Percentiles rank a stretch among this genome's conserved stretches.
phyloP scores from a whole-genome alignment of 2,797 vertebrate species.

The Micropoecilia bifurca region DNA sequence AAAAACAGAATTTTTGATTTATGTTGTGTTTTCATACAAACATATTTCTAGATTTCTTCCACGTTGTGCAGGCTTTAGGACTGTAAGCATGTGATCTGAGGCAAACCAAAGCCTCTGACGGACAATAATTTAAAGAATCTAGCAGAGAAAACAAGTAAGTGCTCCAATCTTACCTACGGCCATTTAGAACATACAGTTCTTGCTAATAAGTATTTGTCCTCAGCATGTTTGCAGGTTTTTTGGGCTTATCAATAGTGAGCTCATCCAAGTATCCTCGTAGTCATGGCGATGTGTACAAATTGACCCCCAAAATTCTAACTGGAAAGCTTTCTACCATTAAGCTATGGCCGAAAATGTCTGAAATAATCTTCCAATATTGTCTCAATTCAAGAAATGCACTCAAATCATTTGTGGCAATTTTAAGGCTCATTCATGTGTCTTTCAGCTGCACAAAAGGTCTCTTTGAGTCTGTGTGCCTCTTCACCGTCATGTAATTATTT shows the following conservation, averaged over 20 bases:
- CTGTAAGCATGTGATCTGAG: constrained; percentile 25
- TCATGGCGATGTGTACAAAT: neutral
- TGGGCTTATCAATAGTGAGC: neutral
- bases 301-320: neutral
- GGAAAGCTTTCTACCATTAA: neutral
- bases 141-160: constrained; percentile 27
- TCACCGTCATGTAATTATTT: constrained; percentile 27
- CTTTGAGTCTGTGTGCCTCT: constrained; percentile 14
- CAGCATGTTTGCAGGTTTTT: neutral
- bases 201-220: neutral
- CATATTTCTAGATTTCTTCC: constrained; percentile 18
- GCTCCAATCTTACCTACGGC: neutral
- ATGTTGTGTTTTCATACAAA: constrained; percentile 7
- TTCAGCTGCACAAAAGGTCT: constrained; percentile 7
- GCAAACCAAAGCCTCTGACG: constrained; percentile 15
- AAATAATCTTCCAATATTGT: constrained; percentile 25
- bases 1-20: neutral
- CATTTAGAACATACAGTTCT: neutral
- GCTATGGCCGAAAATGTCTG: constrained; percentile 9
- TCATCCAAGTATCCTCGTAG: neutral
- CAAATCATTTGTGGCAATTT: constrained; percentile 24
- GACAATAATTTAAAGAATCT: constrained; percentile 38
- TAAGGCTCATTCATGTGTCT: constrained; percentile 7
- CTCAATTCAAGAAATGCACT: constrained; percentile 24
- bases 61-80: constrained; percentile 9